Base-by-base conservation (phyloP, 2,113 vertebrate genomes). In the Phrynosoma platyrhinos region DNA sequence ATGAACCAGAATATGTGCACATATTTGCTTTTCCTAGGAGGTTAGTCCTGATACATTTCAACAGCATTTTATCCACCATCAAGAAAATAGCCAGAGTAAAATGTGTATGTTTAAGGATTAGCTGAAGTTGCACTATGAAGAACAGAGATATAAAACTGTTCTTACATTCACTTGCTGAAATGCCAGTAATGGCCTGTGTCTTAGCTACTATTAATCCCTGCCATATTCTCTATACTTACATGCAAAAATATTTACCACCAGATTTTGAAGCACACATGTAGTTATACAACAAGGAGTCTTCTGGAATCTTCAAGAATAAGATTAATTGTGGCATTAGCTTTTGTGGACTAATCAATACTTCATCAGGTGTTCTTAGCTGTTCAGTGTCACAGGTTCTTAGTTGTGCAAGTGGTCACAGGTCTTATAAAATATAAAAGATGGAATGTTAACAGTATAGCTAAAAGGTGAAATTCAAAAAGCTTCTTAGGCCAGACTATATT, bases 211-310 rank as follows among this genome's bases (percentile, higher is more conserved):
- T 71, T 87, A 71, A 62, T 72, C 69, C 2, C 53, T 58, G 71
- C 27, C 79, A 2, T 62, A 62, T 36, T 62, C 27, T 21, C 23
- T 30, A 16, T 79, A 52, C 78, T 78, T 14, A 36, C 32, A 25
- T 21, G 23, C 20, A 64, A 5, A 32, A 40, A 1, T 84, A 84
- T 75, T 68, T 88, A 84, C 81, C 88, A 80, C 4, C 23, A 94
- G 10, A 30, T 8, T 81, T 93, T 85, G 32, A 93, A 92, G 90
- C 79, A 53, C 40, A 85, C 91, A 84, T 68, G 30, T 21, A 82
- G 25, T 30, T 62, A 13, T 82, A 47, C 36, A 68, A 27, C 36
- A 68, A 47, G 14, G 36, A 16, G 81, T 30, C 36, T 32, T 9
- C 27, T 79, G 78, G 58, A 18, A 62, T 36, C 55, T 71, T 71